Evolutionary conservation across 1,140 invertebrate genomes (phyloP).

Genomic region (Pectinophora gossypiella): DNA sequence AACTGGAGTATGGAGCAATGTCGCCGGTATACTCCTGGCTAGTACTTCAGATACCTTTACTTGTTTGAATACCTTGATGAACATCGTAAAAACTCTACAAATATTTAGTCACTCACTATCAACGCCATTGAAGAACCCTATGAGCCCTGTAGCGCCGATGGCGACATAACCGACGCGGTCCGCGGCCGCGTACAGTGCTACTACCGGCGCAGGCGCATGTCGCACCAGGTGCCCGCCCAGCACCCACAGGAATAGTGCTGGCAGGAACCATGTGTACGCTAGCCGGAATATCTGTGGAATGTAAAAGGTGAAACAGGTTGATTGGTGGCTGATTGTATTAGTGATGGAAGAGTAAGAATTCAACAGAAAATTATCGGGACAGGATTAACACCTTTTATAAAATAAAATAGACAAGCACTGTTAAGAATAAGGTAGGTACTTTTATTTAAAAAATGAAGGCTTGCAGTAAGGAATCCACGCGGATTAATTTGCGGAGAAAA

Average conservation of each 20-base stretch:
- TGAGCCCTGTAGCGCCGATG: slow-evolving; percentile 17
- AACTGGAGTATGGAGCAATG: no score
- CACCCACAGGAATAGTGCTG: slow-evolving; percentile 24
- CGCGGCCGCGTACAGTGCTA: slow-evolving; percentile 24
- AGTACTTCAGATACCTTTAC: no score
- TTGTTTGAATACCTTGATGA: no score
- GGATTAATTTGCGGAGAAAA: no score
- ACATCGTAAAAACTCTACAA: no score
- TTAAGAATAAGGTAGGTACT: no score
- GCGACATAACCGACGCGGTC: slow-evolving; percentile 27
- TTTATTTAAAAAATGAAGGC: no score
- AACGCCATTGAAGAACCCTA: slow-evolving; percentile 27
- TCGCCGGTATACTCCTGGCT: no score
- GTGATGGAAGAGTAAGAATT: not conserved
- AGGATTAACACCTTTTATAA: not conserved
- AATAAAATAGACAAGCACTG: no score
- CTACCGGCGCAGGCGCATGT: not conserved
- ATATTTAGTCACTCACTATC: slow-evolving; percentile 22
- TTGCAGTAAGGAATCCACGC: no score
- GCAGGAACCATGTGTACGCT: slow-evolving; percentile 17
- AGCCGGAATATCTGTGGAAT: slow-evolving; percentile 21
- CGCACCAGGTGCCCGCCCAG: slow-evolving; percentile 20
- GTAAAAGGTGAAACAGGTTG: not conserved
- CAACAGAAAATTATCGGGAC: not conserved
- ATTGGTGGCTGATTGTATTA: no score